These are phyloP conservation scores for Drosophila picticornis DNA, from an alignment of 2,888 invertebrate genomes.

Conservation along the genomic window DNA sequence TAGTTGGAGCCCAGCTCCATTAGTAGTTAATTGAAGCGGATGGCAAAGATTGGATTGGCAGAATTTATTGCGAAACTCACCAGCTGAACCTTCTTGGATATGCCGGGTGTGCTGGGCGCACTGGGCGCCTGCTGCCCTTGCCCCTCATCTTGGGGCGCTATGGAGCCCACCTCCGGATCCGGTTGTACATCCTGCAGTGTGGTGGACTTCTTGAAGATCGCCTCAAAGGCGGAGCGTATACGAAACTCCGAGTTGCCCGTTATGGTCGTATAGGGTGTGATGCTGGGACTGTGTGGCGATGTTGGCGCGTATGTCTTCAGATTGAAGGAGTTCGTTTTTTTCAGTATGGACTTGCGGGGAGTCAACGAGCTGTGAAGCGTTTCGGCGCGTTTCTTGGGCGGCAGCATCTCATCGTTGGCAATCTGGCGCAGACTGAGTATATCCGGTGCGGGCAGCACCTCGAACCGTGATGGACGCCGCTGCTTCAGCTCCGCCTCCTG, in stretches of 20 bases:
- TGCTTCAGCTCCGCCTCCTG: conserved; percentile 86
- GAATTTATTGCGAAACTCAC: conserved; percentile 86
- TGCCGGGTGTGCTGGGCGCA: conserved; percentile 88
- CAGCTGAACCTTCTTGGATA: conserved; percentile 95
- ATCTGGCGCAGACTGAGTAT: conserved; percentile 88
- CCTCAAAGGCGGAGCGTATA: conserved; percentile 95
- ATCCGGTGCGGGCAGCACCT: conserved; percentile 91
- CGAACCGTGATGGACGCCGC: conserved; percentile 92
- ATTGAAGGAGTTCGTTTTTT: conserved; percentile 96
- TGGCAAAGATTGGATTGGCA: background rate
- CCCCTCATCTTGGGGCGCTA: conserved; percentile 75
- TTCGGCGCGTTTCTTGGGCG: conserved; percentile 84
- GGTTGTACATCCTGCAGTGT: conserved; percentile 93
- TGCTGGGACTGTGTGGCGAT: conserved; percentile 87
- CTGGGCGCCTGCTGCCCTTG: conserved; percentile 85
- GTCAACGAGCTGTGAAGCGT: conserved; percentile 84
- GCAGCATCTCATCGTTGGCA: conserved; percentile 85
- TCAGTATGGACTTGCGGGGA: conserved; percentile 95
- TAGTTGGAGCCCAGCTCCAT: conserved; percentile 10
- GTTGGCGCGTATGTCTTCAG: conserved; percentile 88
- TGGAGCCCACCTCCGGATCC: conserved; percentile 88
- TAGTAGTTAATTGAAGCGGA: conserved; percentile 18
- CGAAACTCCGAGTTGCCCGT: conserved; percentile 95
- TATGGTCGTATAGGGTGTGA: conserved; percentile 92
- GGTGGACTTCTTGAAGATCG: conserved; percentile 94